Evolutionary conservation across 2,113 vertebrate species (phyloP).

Genomic region (Picathartes gymnocephalus): DNA sequence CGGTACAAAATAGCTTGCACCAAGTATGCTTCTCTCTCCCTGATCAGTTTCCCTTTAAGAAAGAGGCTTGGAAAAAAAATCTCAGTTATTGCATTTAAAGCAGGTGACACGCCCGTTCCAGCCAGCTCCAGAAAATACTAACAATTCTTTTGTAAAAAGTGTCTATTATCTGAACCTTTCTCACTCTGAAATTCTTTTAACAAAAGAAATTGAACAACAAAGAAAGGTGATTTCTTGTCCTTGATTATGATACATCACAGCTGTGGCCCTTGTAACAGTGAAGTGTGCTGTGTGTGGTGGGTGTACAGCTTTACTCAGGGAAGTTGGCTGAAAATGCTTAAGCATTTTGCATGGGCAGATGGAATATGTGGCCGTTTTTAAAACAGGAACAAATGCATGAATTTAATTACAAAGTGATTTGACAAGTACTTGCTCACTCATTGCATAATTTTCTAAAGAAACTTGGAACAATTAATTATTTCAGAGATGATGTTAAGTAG

Average conservation of each 20-base stretch:
- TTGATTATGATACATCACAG: background rate
- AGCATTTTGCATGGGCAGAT: slow-evolving; percentile 73
- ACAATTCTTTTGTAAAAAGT: background rate
- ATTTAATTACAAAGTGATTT: slow-evolving; percentile 72
- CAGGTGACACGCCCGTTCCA: background rate
- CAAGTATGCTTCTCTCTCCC: background rate
- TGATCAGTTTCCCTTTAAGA: background rate
- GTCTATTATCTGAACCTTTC: background rate
- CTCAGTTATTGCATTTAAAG: background rate
- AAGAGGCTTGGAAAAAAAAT: background rate
- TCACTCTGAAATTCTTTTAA: background rate
- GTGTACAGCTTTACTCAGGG: background rate
- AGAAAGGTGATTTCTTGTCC: background rate
- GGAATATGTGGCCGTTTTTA: slow-evolving; percentile 72
- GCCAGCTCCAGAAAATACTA: background rate
- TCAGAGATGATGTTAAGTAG: background rate
- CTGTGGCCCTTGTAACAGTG: background rate
- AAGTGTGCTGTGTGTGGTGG: background rate
- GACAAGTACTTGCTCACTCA: slow-evolving; percentile 56
- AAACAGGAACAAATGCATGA: slow-evolving; percentile 72
- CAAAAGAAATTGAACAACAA: background rate
- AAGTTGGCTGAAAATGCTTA: slow-evolving; percentile 64
- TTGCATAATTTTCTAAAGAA: slow-evolving; percentile 62
- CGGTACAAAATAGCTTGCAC: background rate
- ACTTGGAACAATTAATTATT: slow-evolving; percentile 11